Evolutionary conservation across 2,888 invertebrate genomes (phyloP), one percentile per base, ranked within the genome.

Genomic region (Seira ritae): DNA sequence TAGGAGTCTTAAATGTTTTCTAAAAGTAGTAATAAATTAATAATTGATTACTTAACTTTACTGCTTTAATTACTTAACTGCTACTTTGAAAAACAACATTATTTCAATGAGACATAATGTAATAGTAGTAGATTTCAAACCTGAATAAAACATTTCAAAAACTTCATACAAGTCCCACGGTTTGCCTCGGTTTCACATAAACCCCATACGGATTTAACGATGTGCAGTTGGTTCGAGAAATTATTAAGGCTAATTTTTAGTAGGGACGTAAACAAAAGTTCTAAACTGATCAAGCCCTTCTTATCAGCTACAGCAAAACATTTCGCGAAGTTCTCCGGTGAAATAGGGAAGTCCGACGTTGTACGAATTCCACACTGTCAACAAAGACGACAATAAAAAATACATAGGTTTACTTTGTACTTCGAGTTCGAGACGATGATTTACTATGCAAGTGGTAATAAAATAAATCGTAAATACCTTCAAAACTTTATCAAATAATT

Each of bases 201-300:
- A n/a, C 76, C 65, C 85, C 87, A 84, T 0, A 80, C 86, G 62
- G 86, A 87, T 66, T 81, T 86, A 6, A 88, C 46, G 10, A 88
- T 73, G 1, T 70, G 37, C 1, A 83, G 20, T n/a, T 86, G 70
- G 3, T 77, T 71, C 1, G 80, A 31, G 12, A 77, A 24, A 15
- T 62, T 22, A 6, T 20, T 62, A 0, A 79, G 17, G 0, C 79
- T 73, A n/a, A 87, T 31, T 3, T 75, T 84, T 1, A 75, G n/a
- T 12, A 88, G 24, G 12, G 72, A 17, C 0, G 87, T 80, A 1
- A 89, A 60, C 37, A 88, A 50, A 8, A 88, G 65, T 23, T 88
- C 88, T 3, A 88, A 22, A 46, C 86, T 85, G 8, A 89, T 19
- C 8, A 20, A 22, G 12, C 76, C 70, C 42, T 80, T 84, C 22